Conservation (phyloP, 2,113 vertebrate genomes). For the Notarius quadriscutis region DNA sequence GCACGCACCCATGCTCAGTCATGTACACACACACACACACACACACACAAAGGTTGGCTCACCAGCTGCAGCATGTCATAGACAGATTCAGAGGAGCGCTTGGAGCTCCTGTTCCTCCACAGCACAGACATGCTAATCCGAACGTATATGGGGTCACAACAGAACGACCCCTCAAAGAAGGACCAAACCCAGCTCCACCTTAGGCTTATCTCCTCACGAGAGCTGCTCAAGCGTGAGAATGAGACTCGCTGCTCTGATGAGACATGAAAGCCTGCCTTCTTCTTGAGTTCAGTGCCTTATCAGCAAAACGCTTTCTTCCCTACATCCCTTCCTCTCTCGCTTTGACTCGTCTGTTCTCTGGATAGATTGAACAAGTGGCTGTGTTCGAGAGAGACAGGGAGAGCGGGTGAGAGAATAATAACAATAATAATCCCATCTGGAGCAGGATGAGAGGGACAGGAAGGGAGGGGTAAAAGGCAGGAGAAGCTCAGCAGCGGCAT, state of each 20-base stretch:
- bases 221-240: slow-evolving; percentile 17
- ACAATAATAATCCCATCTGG: slow-evolving; percentile 52
- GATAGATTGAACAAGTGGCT: slow-evolving; percentile 37
- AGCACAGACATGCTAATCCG: slow-evolving; percentile 64
- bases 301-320: slow-evolving; percentile 19
- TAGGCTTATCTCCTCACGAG: slow-evolving; percentile 23
- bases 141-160: slow-evolving; percentile 13
- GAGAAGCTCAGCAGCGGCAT: neutral
- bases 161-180: slow-evolving; percentile 25
- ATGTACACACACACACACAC: slow-evolving; percentile 17
- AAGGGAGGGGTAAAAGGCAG: slow-evolving; percentile 33
- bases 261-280: neutral
- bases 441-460: slow-evolving; percentile 46
- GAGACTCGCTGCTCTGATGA: neutral
- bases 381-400: neutral
- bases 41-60: slow-evolving; percentile 62
- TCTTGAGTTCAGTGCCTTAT: slow-evolving; percentile 20
- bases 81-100: slow-evolving; percentile 71
- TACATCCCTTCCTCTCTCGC: slow-evolving; percentile 17
- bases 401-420: slow-evolving; percentile 29
- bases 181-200: slow-evolving; percentile 14
- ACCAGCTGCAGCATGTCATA: slow-evolving; percentile 81
- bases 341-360: slow-evolving; percentile 34
- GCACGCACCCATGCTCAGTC: slow-evolving; percentile 2
- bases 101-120: slow-evolving; percentile 62